Conservation (phyloP, 2,888 invertebrate genomes). For the Monopis laevigella region DNA sequence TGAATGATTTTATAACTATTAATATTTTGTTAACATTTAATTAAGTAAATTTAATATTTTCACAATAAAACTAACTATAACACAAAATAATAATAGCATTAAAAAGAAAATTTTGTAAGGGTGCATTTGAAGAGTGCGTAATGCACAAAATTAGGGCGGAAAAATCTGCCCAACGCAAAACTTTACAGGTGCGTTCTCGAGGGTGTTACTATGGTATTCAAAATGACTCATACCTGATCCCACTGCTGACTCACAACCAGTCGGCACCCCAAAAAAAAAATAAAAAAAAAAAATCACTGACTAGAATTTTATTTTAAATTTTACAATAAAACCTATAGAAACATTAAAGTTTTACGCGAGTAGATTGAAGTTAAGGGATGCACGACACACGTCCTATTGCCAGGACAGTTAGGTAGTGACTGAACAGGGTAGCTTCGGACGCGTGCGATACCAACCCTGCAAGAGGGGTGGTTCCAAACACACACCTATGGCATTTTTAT, state of each 20-base stretch:
- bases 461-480: constrained; percentile 30
- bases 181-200: constrained; percentile 23
- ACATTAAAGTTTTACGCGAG: constrained; percentile 12
- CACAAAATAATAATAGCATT: not conserved
- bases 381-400: constrained; percentile 47
- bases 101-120: not conserved
- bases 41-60: too few species aligned
- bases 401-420: constrained; percentile 51
- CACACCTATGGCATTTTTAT: too few species aligned
- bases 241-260: constrained; percentile 54
- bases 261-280: constrained; percentile 28
- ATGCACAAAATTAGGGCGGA: constrained; percentile 6
- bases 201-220: constrained; percentile 56
- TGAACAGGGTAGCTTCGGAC: constrained; percentile 39
- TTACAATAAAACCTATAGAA: too few species aligned
- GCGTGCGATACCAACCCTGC: constrained; percentile 46
- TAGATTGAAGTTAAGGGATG: constrained; percentile 36
- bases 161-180: constrained; percentile 9
- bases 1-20: too few species aligned
- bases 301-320: constrained; percentile 13
- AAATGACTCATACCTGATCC: constrained; percentile 58
- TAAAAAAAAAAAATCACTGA: constrained; percentile 1
- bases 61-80: too few species aligned
- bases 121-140: not conserved
- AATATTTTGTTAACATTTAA: too few species aligned